Conservation (phyloP, 2,888 invertebrate species). For the Serrognathus titanus region DNA sequence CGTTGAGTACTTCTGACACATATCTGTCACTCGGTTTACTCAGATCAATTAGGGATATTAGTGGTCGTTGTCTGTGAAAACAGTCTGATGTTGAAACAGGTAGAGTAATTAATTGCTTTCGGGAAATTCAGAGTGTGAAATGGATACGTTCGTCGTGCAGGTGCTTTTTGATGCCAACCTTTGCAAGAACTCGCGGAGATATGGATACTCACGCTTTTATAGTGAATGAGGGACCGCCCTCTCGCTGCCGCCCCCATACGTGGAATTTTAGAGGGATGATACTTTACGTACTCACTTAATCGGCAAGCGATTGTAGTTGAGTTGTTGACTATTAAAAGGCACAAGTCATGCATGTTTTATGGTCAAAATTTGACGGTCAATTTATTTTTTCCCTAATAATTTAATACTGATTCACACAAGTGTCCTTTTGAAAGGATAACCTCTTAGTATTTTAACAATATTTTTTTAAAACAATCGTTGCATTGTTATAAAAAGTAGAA, state of each 20-base stretch:
- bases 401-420: no score
- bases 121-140: slow-evolving; percentile 7
- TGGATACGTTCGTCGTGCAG: slow-evolving; percentile 3
- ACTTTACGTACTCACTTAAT: not conserved
- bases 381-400: no score
- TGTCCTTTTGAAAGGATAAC: no score
- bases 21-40: slow-evolving; percentile 13
- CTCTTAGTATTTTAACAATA: no score
- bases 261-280: not conserved
- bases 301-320: no score
- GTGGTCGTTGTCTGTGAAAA: not conserved
- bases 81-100: not conserved
- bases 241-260: slow-evolving; percentile 1
- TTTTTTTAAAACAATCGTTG: no score
- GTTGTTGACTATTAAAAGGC: no score
- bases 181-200: slow-evolving; percentile 9
- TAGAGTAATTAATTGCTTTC: slow-evolving; percentile 16
- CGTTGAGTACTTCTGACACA: slow-evolving; percentile 16
- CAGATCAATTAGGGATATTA: slow-evolving; percentile 18
- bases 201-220: slow-evolving; percentile 2
- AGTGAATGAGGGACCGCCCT: slow-evolving; percentile 1
- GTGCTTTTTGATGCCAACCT: slow-evolving; percentile 3
- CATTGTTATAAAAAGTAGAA: no score
- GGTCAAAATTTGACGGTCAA: no score
- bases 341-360: no score